Percentiles rank a stretch among this genome's conserved stretches.
phyloP scores from a whole-genome alignment of 2,888 invertebrate genomes.

The Nysson spinosus region DNA sequence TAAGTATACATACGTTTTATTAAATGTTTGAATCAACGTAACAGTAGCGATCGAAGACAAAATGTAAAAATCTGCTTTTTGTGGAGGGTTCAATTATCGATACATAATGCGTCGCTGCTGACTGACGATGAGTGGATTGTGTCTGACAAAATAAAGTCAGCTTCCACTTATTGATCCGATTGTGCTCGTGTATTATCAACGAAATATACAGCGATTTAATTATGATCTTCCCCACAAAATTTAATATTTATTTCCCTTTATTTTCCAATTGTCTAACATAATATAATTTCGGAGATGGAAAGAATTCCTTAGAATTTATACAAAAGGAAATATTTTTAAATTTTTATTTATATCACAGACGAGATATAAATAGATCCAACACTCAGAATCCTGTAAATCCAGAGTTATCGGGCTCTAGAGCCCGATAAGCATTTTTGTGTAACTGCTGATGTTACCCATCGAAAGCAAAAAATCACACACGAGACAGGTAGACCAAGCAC shows the following conservation, averaged over 20 bases:
- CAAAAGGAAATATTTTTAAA: no score
- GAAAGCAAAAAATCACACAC: no score
- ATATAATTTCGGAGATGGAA: no score
- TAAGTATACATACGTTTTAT: slow-evolving; percentile 41
- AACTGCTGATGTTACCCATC: no score
- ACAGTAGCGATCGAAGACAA: slow-evolving; percentile 24
- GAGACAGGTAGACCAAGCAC: no score
- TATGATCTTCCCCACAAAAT: neutral
- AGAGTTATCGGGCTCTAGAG: no score
- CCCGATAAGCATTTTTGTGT: no score
- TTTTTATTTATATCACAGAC: no score
- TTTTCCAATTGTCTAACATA: no score
- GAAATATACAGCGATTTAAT: slow-evolving; percentile 22
- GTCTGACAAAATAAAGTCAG: slow-evolving; percentile 50
- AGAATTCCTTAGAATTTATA: no score
- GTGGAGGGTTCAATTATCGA: slow-evolving; percentile 41
- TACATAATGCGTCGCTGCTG: slow-evolving; percentile 45
- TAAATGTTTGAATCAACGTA: slow-evolving; percentile 24
- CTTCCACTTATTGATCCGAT: slow-evolving; percentile 58
- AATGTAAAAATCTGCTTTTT: slow-evolving; percentile 33
- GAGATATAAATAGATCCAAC: no score
- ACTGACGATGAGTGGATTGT: slow-evolving; percentile 32
- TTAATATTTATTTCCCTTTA: neutral
- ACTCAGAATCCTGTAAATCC: no score
- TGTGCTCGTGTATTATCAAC: slow-evolving; percentile 36